Evolutionary conservation across 2,113 vertebrate species (phyloP), one percentile per base, ranked within the genome.

Genomic region (Pao palembangensis): DNA sequence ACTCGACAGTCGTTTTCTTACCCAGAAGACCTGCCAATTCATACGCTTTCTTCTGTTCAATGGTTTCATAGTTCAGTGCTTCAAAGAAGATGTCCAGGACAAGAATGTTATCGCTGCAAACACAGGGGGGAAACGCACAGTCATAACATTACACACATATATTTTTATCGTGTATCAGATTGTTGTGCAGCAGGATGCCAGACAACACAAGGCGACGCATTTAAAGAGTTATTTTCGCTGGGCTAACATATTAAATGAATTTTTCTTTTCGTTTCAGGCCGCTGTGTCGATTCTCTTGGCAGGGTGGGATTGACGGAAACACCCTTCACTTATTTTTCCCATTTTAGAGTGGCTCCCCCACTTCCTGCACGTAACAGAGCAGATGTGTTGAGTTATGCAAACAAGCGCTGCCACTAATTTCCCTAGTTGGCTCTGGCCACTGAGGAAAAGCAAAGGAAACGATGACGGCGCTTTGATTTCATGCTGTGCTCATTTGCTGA

Each of bases 61-160:
- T 99, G 5, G 94, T 99, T 88, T 99, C 97, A 1, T 98, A 99
- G 91, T 99, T 99, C 73, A 99, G 90, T 0, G 96, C 96, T 82
- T 99, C 97, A 17, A 99, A 99, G 89, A 92, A 99, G 87, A 99
- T 98, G 76, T 99, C 97, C 89, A 99, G 89, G 71, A 99, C 96
- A 88, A 99, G 83, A 89, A 99, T 96, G 89, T 99, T 99, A 87
- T 98, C 96, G 78, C 97, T 98, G 91, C 1, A 49, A 50, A 61
- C 84, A 84, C 54, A 84, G 61, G 54, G 64, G 25, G 64, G 28
- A 54, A 54, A 15, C 44, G 38, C 20, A 50, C 5, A 44, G 23
- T 18, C 51, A 66, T 53, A 50, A 61, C 6, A 23, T 55, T 51
- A 75, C 28, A 50, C 10, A 69, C 57, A 8, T 59, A 58, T 28